phyloP scores from a whole-genome alignment of 2,113 vertebrate genomes.

The Toxotes jaculatrix region DNA sequence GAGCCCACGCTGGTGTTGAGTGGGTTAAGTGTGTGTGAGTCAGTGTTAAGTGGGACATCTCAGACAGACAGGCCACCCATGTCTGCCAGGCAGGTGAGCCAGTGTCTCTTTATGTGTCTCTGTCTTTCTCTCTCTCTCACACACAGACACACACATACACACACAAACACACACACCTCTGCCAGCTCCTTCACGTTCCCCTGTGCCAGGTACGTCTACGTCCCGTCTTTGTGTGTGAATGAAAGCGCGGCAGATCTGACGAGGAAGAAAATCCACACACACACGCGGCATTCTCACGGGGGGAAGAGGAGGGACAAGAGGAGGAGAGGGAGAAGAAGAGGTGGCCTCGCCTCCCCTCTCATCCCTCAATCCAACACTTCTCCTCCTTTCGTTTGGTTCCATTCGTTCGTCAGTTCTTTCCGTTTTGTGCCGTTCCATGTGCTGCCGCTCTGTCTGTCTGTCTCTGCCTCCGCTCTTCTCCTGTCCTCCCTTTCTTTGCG shows the following conservation, averaged over 20 bases:
- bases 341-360: slow-evolving; percentile 75
- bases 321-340: slow-evolving; percentile 71
- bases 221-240: slow-evolving; percentile 78
- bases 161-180: slow-evolving; percentile 48
- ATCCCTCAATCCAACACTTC: slow-evolving; percentile 79
- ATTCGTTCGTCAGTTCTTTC: slow-evolving; percentile 78
- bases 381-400: slow-evolving; percentile 83
- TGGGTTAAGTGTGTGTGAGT: slow-evolving; percentile 59
- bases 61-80: slow-evolving; percentile 60
- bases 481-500: slow-evolving; percentile 77
- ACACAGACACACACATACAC: slow-evolving; percentile 31
- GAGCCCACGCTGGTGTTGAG: slow-evolving; percentile 30
- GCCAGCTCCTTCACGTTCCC: slow-evolving; percentile 78
- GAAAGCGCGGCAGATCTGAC: slow-evolving; percentile 78
- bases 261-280: slow-evolving; percentile 74
- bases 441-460: slow-evolving; percentile 49
- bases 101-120: slow-evolving; percentile 58
- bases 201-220: slow-evolving; percentile 77
- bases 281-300: slow-evolving; percentile 67
- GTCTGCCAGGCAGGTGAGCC: slow-evolving; percentile 79
- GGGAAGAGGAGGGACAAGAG: slow-evolving; percentile 50
- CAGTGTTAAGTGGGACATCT: slow-evolving; percentile 76
- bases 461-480: slow-evolving; percentile 60
- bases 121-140: slow-evolving; percentile 23
- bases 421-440: slow-evolving; percentile 74